Base-by-base conservation (phyloP, 1,140 invertebrate genomes). In the Eulimnadia texana region DNA sequence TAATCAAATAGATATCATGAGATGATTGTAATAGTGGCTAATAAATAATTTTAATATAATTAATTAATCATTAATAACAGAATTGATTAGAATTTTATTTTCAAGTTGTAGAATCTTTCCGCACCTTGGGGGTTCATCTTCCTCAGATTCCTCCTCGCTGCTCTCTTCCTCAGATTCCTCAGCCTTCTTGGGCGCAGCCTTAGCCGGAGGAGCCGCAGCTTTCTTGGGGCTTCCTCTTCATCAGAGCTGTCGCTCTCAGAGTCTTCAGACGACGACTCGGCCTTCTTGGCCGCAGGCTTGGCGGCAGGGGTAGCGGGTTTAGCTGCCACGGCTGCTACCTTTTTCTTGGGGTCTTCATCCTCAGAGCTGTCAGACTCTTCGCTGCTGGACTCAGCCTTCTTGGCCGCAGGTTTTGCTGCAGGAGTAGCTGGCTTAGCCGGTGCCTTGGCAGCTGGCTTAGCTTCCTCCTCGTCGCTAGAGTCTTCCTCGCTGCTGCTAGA, bases 241-340 rank as follows among this genome's bases (percentile, higher is more conserved):
- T 65, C 60, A 11, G 60, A 61, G 33, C 50, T 54, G 20, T 61
- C 60, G 1, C 29, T 33, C 29, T 58, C 55, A 13, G 64, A 64
- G 19, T 67, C 67, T 33, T 67, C 65, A n/a, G 66, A 68, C 20
- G n/a, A n/a, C n/a, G 64, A 66, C 49, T 63, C 62, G 10, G 29
- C 47, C 42, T 65, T 60, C 63, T 68, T 69, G 1, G 64, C 61
- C 9, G 63, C 63, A 13, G 60, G 23, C 42, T 64, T 65, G 16
- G 61, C 22, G 11, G 56, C 55, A 1, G 33, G 59, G 13, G 63
- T 47, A 0, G 56, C 49, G 11, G 64, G 57, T 49, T 65, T 64
- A 10, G 61, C 52, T 64, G 28, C 11, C 13, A 24, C 19, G 10
- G 58, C 58, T 9, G 58, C 58, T 2, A 60, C 42, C 13, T 47